phyloP scores from a whole-genome alignment of 2,113 vertebrate genomes.

The Leuciscus idus region DNA sequence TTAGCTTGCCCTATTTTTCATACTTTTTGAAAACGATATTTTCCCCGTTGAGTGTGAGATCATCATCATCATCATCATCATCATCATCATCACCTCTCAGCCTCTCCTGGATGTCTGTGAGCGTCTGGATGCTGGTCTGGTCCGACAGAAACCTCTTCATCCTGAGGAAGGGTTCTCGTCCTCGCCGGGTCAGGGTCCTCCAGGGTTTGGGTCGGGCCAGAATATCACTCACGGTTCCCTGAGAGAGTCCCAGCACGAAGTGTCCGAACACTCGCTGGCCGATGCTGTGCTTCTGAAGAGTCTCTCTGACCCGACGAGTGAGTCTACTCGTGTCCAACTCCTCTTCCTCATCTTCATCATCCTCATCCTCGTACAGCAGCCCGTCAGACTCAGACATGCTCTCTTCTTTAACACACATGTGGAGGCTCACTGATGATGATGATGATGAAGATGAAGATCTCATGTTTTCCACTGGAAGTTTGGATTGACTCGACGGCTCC shows the following conservation, averaged over 20 bases:
- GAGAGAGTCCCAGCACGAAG: constrained; percentile 92
- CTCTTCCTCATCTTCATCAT: constrained; percentile 72
- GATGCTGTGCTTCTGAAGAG: constrained; percentile 95
- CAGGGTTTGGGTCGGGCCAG: constrained; percentile 96
- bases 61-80: too few species aligned
- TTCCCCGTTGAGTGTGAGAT: too few species aligned
- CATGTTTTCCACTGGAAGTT: constrained; percentile 69
- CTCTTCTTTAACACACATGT: constrained; percentile 85
- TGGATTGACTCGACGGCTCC: constrained; percentile 69
- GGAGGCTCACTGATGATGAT: constrained; percentile 77
- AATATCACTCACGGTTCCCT: constrained; percentile 96
- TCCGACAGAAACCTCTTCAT: constrained; percentile 98
- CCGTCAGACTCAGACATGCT: neutral
- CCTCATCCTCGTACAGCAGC: constrained; percentile 11
- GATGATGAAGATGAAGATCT: constrained; percentile 73
- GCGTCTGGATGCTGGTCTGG: constrained; percentile 91
- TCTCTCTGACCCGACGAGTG: constrained; percentile 94
- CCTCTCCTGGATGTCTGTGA: constrained; percentile 91
- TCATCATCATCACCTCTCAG: constrained; percentile 85
- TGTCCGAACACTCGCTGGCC: constrained; percentile 95
- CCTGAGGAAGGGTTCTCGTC: constrained; percentile 96
- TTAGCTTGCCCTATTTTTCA: too few species aligned
- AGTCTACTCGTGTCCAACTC: constrained; percentile 93
- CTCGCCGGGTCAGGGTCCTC: constrained; percentile 95
- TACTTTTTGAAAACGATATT: too few species aligned